Percentiles rank a stretch among this genome's conserved stretches.
These are phyloP conservation scores for Pteropus alecto DNA, from an alignment of 2,113 vertebrate genomes.

Conservation along the genomic window DNA sequence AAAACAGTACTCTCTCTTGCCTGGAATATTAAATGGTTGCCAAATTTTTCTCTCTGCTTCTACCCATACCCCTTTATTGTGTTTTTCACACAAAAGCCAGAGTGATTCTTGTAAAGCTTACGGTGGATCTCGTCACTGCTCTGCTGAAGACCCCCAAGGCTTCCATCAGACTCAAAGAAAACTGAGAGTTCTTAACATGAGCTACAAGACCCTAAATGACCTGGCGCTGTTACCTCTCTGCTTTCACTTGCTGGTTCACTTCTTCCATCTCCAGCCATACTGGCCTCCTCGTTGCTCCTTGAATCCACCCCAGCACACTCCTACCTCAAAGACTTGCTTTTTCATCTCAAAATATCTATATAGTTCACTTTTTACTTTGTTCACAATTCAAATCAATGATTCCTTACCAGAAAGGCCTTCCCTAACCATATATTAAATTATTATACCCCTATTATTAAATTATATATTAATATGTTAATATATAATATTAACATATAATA, in stretches of 20 bases:
- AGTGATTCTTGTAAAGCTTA: not conserved
- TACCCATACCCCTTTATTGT: not conserved
- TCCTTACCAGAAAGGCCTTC: not conserved
- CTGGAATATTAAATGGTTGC: not conserved
- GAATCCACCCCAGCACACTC: not conserved
- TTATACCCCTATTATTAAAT: not conserved
- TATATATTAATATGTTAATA: no score
- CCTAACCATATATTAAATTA: not conserved
- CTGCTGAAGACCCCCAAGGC: not conserved
- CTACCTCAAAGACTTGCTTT: not conserved
- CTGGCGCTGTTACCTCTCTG: not conserved
- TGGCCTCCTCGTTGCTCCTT: not conserved
- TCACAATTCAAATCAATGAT: not conserved
- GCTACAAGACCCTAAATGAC: not conserved
- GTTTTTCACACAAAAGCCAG: not conserved
- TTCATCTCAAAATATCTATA: not conserved
- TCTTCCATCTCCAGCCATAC: not conserved
- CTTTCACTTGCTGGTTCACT: not conserved
- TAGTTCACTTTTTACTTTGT: not conserved
- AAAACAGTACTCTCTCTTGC: not conserved
- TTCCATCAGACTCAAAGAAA: not conserved
- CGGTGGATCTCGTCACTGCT: not conserved
- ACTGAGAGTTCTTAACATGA: not conserved
- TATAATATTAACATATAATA: no score
- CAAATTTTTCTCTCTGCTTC: not conserved